These are phyloP conservation scores for Diacarnus erythraeanus DNA, from an alignment of 37 sponge, comb jelly and placozoan species.

Conservation along the genomic window DNA sequence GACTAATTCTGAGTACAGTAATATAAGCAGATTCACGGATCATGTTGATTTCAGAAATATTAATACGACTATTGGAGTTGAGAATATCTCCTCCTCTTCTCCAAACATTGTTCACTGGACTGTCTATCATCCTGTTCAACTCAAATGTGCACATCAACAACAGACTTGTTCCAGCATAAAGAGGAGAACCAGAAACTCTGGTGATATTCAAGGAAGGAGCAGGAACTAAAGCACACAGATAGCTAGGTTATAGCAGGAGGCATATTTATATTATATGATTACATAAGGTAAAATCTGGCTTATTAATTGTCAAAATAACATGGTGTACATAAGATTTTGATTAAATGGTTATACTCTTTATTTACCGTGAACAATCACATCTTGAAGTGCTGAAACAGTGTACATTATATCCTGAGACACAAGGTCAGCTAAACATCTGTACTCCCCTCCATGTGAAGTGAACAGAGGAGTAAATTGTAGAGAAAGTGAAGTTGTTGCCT, in stretches of 20 bases:
- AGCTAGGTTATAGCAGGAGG: no score
- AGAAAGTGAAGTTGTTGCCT: not conserved
- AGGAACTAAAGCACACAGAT: conserved; percentile 3
- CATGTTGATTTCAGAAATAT: not conserved
- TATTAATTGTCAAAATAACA: no score
- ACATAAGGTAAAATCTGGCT: no score
- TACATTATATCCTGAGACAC: not conserved
- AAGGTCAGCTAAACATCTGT: not conserved
- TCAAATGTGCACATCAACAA: not conserved
- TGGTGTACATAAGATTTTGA: not conserved
- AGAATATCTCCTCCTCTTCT: not conserved
- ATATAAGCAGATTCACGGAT: not conserved
- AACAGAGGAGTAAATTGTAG: not conserved
- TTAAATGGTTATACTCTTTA: not conserved
- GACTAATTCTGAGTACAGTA: not conserved
- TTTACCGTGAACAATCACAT: conserved; percentile 8
- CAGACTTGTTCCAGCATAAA: conserved; percentile 19
- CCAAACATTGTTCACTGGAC: not conserved
- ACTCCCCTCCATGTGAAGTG: conserved; percentile 18
- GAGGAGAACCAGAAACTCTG: not conserved
- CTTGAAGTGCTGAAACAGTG: not conserved
- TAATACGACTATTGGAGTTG: not conserved
- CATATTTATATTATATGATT: no score
- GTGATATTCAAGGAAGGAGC: conserved; percentile 2
- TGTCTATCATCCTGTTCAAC: not conserved